phyloP scores from a whole-genome alignment of 2,797 vertebrate genomes.

The Margarornis squamiger region DNA sequence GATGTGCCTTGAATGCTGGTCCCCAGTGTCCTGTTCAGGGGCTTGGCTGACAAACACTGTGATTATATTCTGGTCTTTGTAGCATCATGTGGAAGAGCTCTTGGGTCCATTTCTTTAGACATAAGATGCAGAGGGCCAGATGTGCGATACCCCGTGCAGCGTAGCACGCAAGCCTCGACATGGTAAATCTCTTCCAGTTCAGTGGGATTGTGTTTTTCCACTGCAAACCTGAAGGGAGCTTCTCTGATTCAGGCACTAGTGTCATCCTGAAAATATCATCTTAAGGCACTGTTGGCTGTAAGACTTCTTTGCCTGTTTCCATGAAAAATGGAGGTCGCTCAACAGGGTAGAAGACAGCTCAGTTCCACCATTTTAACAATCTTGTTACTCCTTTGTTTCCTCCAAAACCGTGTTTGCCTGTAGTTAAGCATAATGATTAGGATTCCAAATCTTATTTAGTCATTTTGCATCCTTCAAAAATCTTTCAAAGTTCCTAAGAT shows the following conservation, averaged over 20 bases:
- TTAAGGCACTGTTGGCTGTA: background rate
- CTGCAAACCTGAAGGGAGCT: background rate
- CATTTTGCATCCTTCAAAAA: background rate
- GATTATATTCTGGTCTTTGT: background rate
- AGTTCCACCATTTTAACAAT: background rate
- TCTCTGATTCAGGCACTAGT: background rate
- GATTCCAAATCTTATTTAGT: background rate
- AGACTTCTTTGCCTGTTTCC: background rate
- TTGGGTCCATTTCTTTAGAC: background rate
- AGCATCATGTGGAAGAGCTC: background rate
- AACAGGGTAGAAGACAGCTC: background rate
- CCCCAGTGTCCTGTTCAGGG: accelerated
- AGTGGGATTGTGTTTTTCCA: background rate
- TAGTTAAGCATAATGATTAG: slow-evolving; percentile 3
- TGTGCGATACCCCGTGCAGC: accelerated
- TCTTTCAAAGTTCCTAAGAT: background rate
- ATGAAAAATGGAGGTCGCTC: background rate
- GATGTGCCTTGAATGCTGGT: accelerated
- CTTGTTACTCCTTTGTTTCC: background rate
- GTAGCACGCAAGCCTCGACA: accelerated
- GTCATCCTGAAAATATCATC: background rate
- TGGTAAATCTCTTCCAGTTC: background rate
- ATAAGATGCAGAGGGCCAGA: background rate
- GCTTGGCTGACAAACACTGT: background rate
- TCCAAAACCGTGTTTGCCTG: background rate